Evolutionary conservation across 1,140 invertebrate species (phyloP).

Genomic region (Drosophila eugracilis): DNA sequence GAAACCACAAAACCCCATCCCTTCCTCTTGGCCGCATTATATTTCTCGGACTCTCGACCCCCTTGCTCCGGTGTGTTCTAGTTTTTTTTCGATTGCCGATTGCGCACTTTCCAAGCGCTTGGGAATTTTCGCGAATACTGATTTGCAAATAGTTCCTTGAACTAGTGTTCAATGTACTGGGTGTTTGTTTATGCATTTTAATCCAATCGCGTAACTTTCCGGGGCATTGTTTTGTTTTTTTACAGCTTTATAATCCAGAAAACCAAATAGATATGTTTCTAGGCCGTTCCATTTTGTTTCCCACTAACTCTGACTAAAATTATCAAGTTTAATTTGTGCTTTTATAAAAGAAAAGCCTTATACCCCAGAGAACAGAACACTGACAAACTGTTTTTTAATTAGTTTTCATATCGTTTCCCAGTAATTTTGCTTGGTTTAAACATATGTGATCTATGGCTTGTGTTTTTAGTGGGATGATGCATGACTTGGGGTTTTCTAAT

Average conservation of each 20-base stretch:
- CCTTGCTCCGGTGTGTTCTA: slow-evolving; percentile 22
- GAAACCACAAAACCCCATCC: slow-evolving; percentile 18
- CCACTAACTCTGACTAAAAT: slow-evolving; percentile 9
- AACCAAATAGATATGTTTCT: neutral
- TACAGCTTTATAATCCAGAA: neutral
- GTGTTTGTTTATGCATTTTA: slow-evolving; percentile 20
- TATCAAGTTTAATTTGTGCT: slow-evolving; percentile 1
- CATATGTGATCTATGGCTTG: slow-evolving; percentile 1
- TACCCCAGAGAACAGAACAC: neutral
- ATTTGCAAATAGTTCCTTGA: slow-evolving; percentile 29
- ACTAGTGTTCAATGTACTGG: slow-evolving; percentile 34
- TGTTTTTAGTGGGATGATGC: neutral
- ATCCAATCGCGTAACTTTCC: slow-evolving; percentile 19
- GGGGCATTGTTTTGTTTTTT: slow-evolving; percentile 16
- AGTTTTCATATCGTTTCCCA: slow-evolving; percentile 7
- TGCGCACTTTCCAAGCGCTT: slow-evolving; percentile 35
- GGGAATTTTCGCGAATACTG: slow-evolving; percentile 28
- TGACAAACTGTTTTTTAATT: slow-evolving; percentile 5
- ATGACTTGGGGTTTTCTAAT: neutral
- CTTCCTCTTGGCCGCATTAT: neutral
- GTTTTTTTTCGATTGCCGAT: slow-evolving; percentile 17
- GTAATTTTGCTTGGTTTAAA: slow-evolving; percentile 1
- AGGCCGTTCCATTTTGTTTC: slow-evolving; percentile 8
- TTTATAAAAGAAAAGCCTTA: neutral
- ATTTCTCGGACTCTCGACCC: slow-evolving; percentile 1